A percentile compares a stretch with the other conserved stretches of the same genome.
phyloP scores from a whole-genome alignment of 1,140 invertebrate species.

The Solenopsis invicta region DNA sequence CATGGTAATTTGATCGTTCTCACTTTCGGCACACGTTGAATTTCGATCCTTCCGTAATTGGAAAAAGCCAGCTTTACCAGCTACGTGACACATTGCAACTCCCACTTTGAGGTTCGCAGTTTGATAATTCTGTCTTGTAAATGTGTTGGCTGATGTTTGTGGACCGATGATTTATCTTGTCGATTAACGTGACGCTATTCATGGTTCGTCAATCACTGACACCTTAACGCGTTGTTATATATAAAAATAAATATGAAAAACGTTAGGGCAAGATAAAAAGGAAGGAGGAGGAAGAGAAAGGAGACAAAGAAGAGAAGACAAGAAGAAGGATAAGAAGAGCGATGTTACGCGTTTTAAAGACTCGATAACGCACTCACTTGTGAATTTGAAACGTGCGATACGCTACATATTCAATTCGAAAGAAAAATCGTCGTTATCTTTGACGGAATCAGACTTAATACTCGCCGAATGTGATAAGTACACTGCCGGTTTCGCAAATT shows the following conservation, averaged over 20 bases:
- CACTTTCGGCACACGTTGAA: background rate
- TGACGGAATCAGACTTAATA: constrained; percentile 22
- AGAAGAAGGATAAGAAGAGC: constrained; percentile 3
- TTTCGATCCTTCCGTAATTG: background rate
- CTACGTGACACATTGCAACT: background rate
- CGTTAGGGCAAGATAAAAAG: background rate
- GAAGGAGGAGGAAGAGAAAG: no score
- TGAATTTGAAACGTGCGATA: background rate
- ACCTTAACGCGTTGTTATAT: background rate
- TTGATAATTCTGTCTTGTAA: constrained; percentile 17
- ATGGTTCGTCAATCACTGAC: background rate
- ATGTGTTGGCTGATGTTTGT: background rate
- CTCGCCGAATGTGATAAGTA: constrained; percentile 28
- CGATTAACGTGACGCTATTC: constrained; percentile 5
- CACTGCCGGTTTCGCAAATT: background rate
- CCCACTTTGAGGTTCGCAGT: background rate
- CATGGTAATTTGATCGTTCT: background rate
- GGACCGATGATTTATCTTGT: background rate
- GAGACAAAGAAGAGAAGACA: background rate
- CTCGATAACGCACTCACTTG: background rate
- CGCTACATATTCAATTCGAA: background rate
- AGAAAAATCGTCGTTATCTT: constrained; percentile 26
- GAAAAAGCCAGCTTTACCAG: background rate
- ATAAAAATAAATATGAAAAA: background rate
- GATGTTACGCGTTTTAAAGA: background rate